Base-by-base conservation (phyloP, 1,140 invertebrate genomes). In the Caenorhabditis briggsae region DNA sequence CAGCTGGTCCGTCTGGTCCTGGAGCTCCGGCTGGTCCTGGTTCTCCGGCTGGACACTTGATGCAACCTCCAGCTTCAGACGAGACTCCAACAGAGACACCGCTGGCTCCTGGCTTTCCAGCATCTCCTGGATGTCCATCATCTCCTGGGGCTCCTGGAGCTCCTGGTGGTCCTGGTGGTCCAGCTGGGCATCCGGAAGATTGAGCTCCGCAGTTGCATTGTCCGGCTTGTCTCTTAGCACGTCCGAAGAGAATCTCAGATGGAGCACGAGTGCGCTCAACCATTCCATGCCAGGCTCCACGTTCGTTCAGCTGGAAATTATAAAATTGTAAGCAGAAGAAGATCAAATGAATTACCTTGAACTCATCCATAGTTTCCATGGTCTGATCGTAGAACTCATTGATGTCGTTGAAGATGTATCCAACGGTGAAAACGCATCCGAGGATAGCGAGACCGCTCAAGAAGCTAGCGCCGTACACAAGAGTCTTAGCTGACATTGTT, bases 101-200 rank as follows among this genome's bases (percentile, higher is more conserved):
- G 41, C 14, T 20, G 53, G 78, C 41, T 48, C 86, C 86, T 41
- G 82, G 43, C 33, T 64, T 58, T 25, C 86, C 86, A 56, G 43
- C 58, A 12, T 85, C 55, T 74, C 86, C 86, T 14, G 82, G 64
- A 41, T 20, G 43, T 55, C 86, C 86, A 43, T 64, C 48, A 25
- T 87, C 86, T 53, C 86, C 86, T 50, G 50, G 61, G 18, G 53
- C 50, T 88, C 91, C 88, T 18, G 90, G 88, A 46, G 90, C 88
- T 46, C 91, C 92, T 20, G 89, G 87, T 16, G 91, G 90, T 11
- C 91, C 92, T 43, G 88, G 70, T 56, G 91, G 91, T 82, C 92
- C 92, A 90, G 87, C 65, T 85, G 89, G 64, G 82, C 78, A 82
- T 11, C 83, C 84, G 59, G 25, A 46, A 33, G 74, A 33, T 74